phyloP scores from a whole-genome alignment of 2,113 vertebrate genomes.

The Malaclemys terrapin region DNA sequence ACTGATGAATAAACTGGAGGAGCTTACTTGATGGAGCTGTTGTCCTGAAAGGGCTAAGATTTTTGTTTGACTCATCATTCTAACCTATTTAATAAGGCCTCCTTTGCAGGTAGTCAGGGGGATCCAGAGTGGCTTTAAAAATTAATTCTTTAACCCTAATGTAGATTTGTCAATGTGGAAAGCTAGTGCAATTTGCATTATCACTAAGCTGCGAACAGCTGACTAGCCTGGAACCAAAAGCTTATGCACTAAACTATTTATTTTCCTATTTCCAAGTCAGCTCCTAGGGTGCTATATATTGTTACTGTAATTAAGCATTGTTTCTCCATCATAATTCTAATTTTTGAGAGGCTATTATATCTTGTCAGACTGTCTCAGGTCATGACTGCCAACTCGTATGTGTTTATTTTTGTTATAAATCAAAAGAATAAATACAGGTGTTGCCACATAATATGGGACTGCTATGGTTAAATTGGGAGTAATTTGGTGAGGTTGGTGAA shows the following conservation, averaged over 20 bases:
- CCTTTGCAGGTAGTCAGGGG: background rate
- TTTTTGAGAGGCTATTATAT: background rate
- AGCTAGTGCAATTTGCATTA: background rate
- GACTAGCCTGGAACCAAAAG: background rate
- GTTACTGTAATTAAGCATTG: background rate
- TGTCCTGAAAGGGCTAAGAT: conserved; percentile 13
- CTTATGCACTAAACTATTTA: rapidly evolving
- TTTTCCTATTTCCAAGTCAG: background rate
- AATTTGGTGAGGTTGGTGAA: background rate
- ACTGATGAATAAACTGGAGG: conserved; percentile 35
- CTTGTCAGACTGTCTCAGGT: background rate
- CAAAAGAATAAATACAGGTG: background rate
- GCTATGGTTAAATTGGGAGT: background rate
- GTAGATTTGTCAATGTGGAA: background rate
- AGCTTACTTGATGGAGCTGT: conserved; percentile 30
- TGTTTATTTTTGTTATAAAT: rapidly evolving
- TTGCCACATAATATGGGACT: background rate
- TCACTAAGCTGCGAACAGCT: background rate
- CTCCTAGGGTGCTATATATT: background rate
- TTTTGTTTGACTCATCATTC: conserved; percentile 36
- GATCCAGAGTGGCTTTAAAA: background rate
- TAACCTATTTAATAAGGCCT: background rate
- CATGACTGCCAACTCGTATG: background rate
- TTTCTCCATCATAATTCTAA: background rate
- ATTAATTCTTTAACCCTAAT: background rate